These are phyloP conservation scores for Numida meleagris DNA, from an alignment of 2,113 vertebrate species.

Conservation along the genomic window DNA sequence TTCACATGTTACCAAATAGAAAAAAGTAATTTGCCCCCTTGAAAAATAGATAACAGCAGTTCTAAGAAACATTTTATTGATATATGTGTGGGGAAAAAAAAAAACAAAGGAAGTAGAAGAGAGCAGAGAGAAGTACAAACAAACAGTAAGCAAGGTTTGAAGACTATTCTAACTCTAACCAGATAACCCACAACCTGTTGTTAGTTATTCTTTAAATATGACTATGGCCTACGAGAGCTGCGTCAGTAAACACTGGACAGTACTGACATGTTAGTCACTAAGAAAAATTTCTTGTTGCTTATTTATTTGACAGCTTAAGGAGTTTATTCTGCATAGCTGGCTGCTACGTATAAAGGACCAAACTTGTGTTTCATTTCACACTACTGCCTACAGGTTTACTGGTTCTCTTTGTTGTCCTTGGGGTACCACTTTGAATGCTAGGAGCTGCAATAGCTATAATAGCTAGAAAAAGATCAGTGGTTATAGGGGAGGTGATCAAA, in stretches of 20 bases:
- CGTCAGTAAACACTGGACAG: conserved; percentile 34
- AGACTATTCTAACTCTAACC: not conserved
- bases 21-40: conserved; percentile 14
- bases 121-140: not conserved
- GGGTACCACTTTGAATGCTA: conserved; percentile 69
- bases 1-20: not conserved
- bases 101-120: not conserved
- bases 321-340: conserved; percentile 62
- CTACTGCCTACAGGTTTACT: conserved; percentile 73
- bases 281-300: conserved; percentile 53
- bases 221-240: conserved; percentile 14
- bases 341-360: conserved; percentile 59
- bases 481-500: conserved; percentile 70
- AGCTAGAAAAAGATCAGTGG: conserved; percentile 74
- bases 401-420: conserved; percentile 48
- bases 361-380: conserved; percentile 71
- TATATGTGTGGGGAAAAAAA: not conserved
- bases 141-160: not conserved
- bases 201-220: conserved; percentile 28
- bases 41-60: conserved; percentile 4
- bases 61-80: not conserved
- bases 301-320: conserved; percentile 73
- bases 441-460: conserved; percentile 67
- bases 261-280: not conserved
- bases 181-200: conserved; percentile 8